Evolutionary conservation across 2,113 vertebrate genomes (phyloP).

Genomic region (Rostratula benghalensis): DNA sequence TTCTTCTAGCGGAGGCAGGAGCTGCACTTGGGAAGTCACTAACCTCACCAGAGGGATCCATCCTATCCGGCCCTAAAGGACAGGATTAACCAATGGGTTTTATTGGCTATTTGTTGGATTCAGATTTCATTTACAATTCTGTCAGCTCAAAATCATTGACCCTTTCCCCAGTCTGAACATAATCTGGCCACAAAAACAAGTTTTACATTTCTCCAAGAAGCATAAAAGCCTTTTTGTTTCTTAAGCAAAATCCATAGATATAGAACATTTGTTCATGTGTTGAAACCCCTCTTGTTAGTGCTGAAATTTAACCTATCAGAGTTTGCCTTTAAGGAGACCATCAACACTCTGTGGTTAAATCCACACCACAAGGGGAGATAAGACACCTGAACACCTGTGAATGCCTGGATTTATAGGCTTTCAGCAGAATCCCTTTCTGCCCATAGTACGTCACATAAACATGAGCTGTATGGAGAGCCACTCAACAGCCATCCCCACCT

Average conservation of each 20-base stretch:
- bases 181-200: not conserved
- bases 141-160: not conserved
- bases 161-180: not conserved
- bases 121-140: not conserved
- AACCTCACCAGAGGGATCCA: not conserved
- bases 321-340: not conserved
- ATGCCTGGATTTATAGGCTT: not conserved
- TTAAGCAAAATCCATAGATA: not conserved
- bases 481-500: not conserved
- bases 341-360: not conserved
- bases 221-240: not conserved
- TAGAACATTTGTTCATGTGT: not conserved
- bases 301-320: not conserved
- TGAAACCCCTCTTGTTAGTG: not conserved
- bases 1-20: not conserved
- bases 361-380: not conserved
- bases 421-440: constrained; percentile 5
- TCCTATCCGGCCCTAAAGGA: not conserved
- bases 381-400: constrained; percentile 12
- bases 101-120: not conserved
- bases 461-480: not conserved
- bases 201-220: not conserved
- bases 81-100: not conserved
- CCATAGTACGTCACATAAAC: not conserved
- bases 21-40: not conserved